Base-by-base conservation (phyloP, 1,140 invertebrate genomes). In the Matsumurasca onukii region DNA sequence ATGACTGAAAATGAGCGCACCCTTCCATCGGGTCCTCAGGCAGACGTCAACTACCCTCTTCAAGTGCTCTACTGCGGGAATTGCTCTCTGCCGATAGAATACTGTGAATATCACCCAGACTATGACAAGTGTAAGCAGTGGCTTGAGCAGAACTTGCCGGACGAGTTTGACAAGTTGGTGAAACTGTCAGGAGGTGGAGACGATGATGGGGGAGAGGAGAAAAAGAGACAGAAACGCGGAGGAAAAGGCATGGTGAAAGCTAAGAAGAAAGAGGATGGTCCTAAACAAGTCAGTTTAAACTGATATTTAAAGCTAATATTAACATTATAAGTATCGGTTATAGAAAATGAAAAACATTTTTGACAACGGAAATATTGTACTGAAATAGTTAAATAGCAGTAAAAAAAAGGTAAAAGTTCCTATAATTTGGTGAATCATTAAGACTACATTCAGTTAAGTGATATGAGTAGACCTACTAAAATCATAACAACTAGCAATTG, bases 101-200 rank as follows among this genome's bases (percentile, higher is more conserved):
- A 98, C 78, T 99, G 97, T 79, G 97, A 98, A 85, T 98, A 95
- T 81, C 97, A 97, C 82, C 95, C 96, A 45, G 93, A 97, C 77
- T 95, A 95, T 81, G 97, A 98, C 69, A 97, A 97, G 81, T 99
- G 97, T 78, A 97, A 97, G 79, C 88, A 92, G 75, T 99, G 98
- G 98, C 78, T 98, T 52, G 94, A 98, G 79, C 91, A 92, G 76
- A 91, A 98, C 85, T 82, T 99, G 64, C 97, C 97, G 2, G 89
- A 89, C 52, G 91, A 97, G 81, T 97, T 98, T 80, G 91, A 95
- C 77, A 94, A 92, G 80, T 85, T 93, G 3, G 70, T 73, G 17
- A 71, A 73, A 61, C 48, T 72, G 2, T 68, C 45, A 65, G 74
- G 62, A 0, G 73, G 72, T 52, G 73, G 63, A 73, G 74, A 77